A percentile compares a stretch with the other conserved stretches of the same genome.
phyloP scores from a whole-genome alignment of 1,140 invertebrate genomes.

The Bradynema listronoti region DNA sequence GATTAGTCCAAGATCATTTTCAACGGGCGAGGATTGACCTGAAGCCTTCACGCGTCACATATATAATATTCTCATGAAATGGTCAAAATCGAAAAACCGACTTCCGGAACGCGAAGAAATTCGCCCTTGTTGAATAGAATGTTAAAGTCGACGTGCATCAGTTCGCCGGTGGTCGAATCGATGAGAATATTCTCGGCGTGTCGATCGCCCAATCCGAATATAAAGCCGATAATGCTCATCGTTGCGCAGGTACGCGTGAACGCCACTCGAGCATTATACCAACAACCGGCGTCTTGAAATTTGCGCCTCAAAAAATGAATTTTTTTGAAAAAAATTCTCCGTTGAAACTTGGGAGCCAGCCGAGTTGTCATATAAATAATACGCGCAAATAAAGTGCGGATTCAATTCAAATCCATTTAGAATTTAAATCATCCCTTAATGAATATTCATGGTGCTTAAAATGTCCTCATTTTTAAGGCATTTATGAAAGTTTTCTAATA shows the following conservation, averaged over 20 bases:
- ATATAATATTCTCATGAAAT: no score
- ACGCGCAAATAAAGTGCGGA: no score
- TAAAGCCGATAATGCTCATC: constrained; percentile 96
- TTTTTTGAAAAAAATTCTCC: background rate
- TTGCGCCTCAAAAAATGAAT: constrained; percentile 28
- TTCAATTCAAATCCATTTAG: no score
- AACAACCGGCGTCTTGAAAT: constrained; percentile 51
- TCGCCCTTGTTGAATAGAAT: constrained; percentile 83
- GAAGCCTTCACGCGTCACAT: no score
- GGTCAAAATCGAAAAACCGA: constrained; percentile 26
- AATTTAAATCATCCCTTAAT: no score
- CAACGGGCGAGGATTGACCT: no score
- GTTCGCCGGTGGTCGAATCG: constrained; percentile 66
- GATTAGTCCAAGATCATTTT: no score
- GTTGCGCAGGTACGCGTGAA: constrained; percentile 86
- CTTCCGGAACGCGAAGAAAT: constrained; percentile 40
- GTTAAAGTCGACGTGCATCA: constrained; percentile 95
- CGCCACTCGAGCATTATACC: constrained; percentile 69
- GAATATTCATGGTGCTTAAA: no score
- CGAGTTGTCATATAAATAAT: no score
- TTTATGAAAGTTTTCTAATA: no score
- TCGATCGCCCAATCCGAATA: constrained; percentile 89
- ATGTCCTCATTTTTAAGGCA: no score
- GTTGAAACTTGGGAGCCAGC: no score
- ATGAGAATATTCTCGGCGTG: background rate